Evolutionary conservation across 2,113 vertebrate species (phyloP).

Genomic region (Hippolais icterina): DNA sequence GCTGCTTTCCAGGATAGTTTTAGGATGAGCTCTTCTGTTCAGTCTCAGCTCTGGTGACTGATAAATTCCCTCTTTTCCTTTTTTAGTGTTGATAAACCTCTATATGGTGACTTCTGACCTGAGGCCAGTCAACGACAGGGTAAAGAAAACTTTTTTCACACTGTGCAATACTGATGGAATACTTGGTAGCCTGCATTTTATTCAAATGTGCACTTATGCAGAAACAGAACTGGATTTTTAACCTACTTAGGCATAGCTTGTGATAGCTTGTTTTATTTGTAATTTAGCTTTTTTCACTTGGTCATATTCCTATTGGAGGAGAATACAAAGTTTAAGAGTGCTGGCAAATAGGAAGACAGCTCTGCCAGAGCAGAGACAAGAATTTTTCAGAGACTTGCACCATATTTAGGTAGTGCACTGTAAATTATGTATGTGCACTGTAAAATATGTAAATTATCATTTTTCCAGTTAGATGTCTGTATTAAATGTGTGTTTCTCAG

Average conservation of each 20-base stretch:
- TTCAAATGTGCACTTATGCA: background rate
- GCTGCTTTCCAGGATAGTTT: background rate
- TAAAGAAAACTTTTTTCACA: slow-evolving; percentile 40
- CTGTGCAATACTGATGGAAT: background rate
- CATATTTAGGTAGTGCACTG: background rate
- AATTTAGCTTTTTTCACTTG: background rate
- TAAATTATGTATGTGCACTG: too few species aligned
- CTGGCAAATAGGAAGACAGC: background rate
- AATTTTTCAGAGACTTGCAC: background rate
- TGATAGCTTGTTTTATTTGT: background rate
- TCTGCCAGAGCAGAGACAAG: background rate
- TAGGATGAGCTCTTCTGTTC: background rate
- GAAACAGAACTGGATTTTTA: background rate
- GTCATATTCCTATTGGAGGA: background rate
- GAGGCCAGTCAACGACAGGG: slow-evolving; percentile 84
- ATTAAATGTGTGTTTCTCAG: background rate
- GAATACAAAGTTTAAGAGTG: background rate
- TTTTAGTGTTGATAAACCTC: slow-evolving; percentile 86
- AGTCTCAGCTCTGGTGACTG: background rate
- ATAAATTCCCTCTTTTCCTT: background rate
- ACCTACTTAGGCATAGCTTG: background rate
- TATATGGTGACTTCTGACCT: slow-evolving; percentile 86
- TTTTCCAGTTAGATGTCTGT: background rate
- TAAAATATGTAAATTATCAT: background rate
- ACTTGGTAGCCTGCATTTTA: background rate